phyloP scores from a whole-genome alignment of 2,888 invertebrate genomes.

The Agrotis clavis region DNA sequence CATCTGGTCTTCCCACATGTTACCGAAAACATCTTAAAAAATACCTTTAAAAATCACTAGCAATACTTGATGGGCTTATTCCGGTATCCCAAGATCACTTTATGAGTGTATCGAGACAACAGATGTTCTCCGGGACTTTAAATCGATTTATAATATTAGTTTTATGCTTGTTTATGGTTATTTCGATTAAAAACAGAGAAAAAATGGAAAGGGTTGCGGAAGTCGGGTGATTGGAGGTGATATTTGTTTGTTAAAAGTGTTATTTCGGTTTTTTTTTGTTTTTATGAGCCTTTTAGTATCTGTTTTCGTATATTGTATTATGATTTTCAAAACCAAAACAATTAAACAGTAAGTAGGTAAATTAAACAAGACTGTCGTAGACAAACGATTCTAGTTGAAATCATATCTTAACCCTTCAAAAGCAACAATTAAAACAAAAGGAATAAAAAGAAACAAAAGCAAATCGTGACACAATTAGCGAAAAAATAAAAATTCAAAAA shows the following conservation, averaged over 20 bases:
- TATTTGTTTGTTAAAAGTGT: constrained; percentile 37
- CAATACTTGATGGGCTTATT: constrained; percentile 71
- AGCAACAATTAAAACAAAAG: constrained; percentile 63
- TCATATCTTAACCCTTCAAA: constrained; percentile 49
- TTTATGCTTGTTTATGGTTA: constrained; percentile 59
- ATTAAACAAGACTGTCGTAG: background rate
- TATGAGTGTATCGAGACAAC: constrained; percentile 72
- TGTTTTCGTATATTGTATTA: too few species aligned
- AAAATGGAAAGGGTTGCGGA: constrained; percentile 56
- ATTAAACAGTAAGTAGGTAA: too few species aligned
- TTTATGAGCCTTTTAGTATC: too few species aligned
- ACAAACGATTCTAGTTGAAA: constrained; percentile 27
- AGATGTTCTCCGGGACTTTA: constrained; percentile 68
- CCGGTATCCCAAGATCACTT: constrained; percentile 71
- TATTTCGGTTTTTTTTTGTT: too few species aligned
- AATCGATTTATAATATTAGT: constrained; percentile 74
- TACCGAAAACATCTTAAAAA: constrained; percentile 56
- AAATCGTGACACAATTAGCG: constrained; percentile 69
- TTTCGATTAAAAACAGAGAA: constrained; percentile 53
- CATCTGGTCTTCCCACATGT: constrained; percentile 63
- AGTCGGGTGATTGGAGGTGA: constrained; percentile 51
- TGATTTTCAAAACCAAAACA: too few species aligned
- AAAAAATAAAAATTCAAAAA: constrained; percentile 80
- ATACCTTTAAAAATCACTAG: constrained; percentile 68
- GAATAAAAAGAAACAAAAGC: constrained; percentile 62